Evolutionary conservation across 1,140 invertebrate genomes (phyloP).

Genomic region (Melitaea cinxia): DNA sequence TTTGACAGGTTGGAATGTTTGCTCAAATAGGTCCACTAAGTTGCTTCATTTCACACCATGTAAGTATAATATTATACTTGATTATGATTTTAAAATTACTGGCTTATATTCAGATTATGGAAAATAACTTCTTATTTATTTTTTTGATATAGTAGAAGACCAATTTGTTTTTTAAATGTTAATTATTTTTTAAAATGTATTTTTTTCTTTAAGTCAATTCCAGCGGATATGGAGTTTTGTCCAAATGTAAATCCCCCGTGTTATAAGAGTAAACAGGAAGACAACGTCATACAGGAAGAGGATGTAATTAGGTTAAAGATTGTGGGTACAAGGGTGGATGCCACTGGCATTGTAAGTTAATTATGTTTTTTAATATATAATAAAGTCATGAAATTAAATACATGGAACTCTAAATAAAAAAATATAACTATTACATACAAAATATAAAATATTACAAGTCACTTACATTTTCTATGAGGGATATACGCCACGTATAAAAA

Average conservation of each 20-base stretch:
- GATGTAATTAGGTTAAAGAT: constrained; percentile 99
- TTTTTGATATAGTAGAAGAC: no score
- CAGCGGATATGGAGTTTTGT: constrained; percentile 99
- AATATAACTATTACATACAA: no score
- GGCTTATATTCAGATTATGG: no score
- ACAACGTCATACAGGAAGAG: constrained; percentile 98
- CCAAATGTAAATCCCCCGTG: constrained; percentile 98
- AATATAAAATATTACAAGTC: no score
- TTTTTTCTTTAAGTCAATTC: constrained; percentile 91
- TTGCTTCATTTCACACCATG: constrained; percentile 99
- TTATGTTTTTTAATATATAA: constrained; percentile 15
- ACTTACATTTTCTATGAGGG: no score
- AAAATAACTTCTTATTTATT: no score
- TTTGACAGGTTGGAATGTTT: constrained; percentile 95
- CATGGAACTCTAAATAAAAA: not conserved
- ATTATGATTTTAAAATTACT: not conserved
- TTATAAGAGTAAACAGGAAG: constrained; percentile 99
- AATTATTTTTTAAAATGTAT: constrained; percentile 24
- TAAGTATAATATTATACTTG: constrained; percentile 83
- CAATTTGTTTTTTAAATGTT: not conserved
- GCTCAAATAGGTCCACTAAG: constrained; percentile 99
- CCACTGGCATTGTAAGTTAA: constrained; percentile 91
- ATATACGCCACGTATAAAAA: no score
- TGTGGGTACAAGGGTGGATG: constrained; percentile 98
- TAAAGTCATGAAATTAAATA: not conserved